Base-by-base conservation (phyloP, 1,140 invertebrate species). In the Eurosta solidaginis region DNA sequence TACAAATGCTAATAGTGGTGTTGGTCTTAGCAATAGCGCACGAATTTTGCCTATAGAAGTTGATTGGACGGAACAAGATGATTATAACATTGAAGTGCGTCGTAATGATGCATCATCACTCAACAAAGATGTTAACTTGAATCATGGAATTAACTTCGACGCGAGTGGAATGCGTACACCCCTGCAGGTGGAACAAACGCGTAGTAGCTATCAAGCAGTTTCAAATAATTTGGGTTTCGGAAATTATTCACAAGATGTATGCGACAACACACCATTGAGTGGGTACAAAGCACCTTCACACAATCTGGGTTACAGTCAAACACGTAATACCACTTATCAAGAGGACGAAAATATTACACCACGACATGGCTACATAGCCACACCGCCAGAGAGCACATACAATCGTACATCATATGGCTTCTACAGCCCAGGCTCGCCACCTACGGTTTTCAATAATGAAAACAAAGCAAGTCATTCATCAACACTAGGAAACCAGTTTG, bases 41-140 rank as follows among this genome's bases (percentile, higher is more conserved):
- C 33, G 59, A 20, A 68, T 42, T 68, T 6, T 68, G n/a, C 59
- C 59, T 10, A n/a, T 68, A n/a, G 59, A 68, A 68, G n/a, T 68
- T 6, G 12, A 59, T 27, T 12, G 4, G 27, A 12, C 17, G 7
- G 20, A 27, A 9, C 45, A 47, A 29, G 52, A 54, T 36, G 54
- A 59, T 47, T 47, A 47, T 17, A 47, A 47, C 4, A 47, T 47
- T 47, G 45, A 47, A 14, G 6, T 47, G n/a, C 7, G 45, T 47
- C 45, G 12, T 3, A 1, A 12, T 47, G 14, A 1, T 47, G 14
- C 14, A 47, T 3, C 9, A 17, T n/a, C 7, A 5, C 45, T 17
- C 14, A 47, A 47, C 45, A 47, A 47, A 9, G 12, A 47, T 17
- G 14, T 14, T 12, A 47, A 47, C 6, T 47, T 47, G 9, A 47